Evolutionary conservation across 2,888 invertebrate species (phyloP), one percentile per base, ranked within the genome.

Genomic region (Tinea pellionella): DNA sequence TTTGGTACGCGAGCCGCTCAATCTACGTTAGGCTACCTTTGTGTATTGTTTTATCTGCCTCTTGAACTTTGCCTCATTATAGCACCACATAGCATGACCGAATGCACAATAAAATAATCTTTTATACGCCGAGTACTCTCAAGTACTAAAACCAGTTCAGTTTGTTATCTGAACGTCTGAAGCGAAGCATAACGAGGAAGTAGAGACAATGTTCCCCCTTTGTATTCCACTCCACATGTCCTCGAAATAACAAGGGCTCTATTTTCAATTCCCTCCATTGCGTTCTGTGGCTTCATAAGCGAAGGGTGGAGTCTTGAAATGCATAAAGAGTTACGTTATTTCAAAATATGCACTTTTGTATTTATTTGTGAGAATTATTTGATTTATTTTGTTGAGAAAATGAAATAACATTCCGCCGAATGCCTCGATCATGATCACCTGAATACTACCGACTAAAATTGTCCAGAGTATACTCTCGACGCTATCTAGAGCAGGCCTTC

Each of bases 221-320:
- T 81, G 79, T 80, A 78, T 78, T 80, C 78, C 80, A 73, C 82
- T 83, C 77, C 74, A 80, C 80, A 74, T 77, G 72, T 73, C 77
- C 82, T 85, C 74, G 74, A 84, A 83, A 86, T 86, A 86, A 86
- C 84, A 85, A 85, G 84, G 79, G 79, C 76, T 76, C 83, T 82
- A 84, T 81, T 85, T 84, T 84, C 82, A 81, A 83, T 84, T 83
- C 79, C 42, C 75, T 78, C 74, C 70, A 77, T 73, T 69, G 74
- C 69, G 64, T 73, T 73, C 71, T 66, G 77, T 65, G 77, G 78
- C 74, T 73, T 65, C 68, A 71, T 73, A 73, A 73, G 72, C 71
- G 72, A 72, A 71, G 18, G 24, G 13, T n/a, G 16, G 71, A 73
- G 37, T 75, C 76, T 77, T 73, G 69, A 76, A 77, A 74, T 75